A percentile compares a stretch with the other conserved stretches of the same genome.
These are phyloP conservation scores for Alligator mississippiensis DNA, from an alignment of 2,113 vertebrate species.

Conservation along the genomic window DNA sequence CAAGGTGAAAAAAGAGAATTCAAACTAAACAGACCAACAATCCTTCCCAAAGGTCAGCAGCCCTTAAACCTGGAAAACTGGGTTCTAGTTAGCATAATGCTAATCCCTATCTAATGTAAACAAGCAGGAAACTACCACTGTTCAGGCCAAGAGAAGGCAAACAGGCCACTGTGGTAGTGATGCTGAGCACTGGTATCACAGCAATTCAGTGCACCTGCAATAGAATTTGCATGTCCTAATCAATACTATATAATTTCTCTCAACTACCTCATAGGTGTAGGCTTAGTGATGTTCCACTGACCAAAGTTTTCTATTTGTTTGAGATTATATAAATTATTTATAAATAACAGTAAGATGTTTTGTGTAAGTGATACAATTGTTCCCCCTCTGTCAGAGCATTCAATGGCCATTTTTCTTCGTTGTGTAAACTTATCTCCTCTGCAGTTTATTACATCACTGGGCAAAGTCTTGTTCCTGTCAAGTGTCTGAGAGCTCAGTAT, in stretches of 20 bases:
- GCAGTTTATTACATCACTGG: too few relatives aligned
- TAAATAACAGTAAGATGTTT: neutral
- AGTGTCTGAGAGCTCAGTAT: neutral
- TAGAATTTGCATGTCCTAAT: neutral
- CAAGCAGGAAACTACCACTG: neutral
- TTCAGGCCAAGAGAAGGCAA: neutral
- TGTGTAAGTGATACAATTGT: too few relatives aligned
- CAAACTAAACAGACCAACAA: too few relatives aligned
- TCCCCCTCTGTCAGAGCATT: too few relatives aligned
- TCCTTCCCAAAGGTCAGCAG: too few relatives aligned
- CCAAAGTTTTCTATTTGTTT: neutral
- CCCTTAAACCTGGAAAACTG: too few relatives aligned
- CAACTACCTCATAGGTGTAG: neutral
- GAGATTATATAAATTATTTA: neutral
- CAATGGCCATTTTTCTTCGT: neutral
- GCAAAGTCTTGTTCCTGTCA: neutral
- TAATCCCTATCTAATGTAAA: too few relatives aligned
- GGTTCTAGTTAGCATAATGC: too few relatives aligned
- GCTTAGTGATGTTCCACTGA: neutral
- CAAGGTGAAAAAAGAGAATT: too few relatives aligned
- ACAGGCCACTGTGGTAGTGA: neutral
- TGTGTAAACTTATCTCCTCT: neutral
- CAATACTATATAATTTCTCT: neutral
- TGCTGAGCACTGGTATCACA: neutral
- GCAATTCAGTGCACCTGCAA: neutral